Conservation (phyloP, 1,140 invertebrate species). For the Leptopilina boulardi region DNA sequence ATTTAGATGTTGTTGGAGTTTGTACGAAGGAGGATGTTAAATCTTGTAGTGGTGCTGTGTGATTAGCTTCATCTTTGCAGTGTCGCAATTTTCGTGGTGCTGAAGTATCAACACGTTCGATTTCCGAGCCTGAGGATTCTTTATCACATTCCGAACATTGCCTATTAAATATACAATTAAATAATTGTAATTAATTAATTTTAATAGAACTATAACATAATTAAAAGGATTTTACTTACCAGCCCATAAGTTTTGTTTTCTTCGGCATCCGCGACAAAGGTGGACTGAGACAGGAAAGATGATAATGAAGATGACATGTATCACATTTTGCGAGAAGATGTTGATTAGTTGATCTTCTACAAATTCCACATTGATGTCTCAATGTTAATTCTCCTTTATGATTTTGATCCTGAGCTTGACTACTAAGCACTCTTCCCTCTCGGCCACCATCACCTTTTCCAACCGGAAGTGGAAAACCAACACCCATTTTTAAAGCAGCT, state of each 20-base stretch:
- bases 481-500: slow-evolving; percentile 88
- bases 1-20: slow-evolving; percentile 62
- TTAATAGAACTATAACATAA: too few species aligned
- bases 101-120: slow-evolving; percentile 84
- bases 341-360: slow-evolving; percentile 87
- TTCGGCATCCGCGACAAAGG: slow-evolving; percentile 94
- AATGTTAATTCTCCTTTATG: slow-evolving; percentile 75
- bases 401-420: slow-evolving; percentile 79
- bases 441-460: slow-evolving; percentile 76
- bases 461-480: slow-evolving; percentile 84
- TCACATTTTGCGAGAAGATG: slow-evolving; percentile 96
- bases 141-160: slow-evolving; percentile 94
- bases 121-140: slow-evolving; percentile 84
- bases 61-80: slow-evolving; percentile 79
- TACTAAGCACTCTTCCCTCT: slow-evolving; percentile 77
- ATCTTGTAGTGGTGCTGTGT: slow-evolving; percentile 61
- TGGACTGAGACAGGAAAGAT: slow-evolving; percentile 94
- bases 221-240: too few species aligned
- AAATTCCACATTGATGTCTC: slow-evolving; percentile 87
- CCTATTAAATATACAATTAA: slow-evolving; percentile 70
- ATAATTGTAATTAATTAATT: neutral
- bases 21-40: slow-evolving; percentile 65
- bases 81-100: slow-evolving; percentile 86
- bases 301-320: slow-evolving; percentile 94
- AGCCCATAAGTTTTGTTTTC: slow-evolving; percentile 94